Evolutionary conservation across 64 coral and sea anemone genomes (phyloP), one percentile per base, ranked within the genome.

Genomic region (Anthopleura sola): DNA sequence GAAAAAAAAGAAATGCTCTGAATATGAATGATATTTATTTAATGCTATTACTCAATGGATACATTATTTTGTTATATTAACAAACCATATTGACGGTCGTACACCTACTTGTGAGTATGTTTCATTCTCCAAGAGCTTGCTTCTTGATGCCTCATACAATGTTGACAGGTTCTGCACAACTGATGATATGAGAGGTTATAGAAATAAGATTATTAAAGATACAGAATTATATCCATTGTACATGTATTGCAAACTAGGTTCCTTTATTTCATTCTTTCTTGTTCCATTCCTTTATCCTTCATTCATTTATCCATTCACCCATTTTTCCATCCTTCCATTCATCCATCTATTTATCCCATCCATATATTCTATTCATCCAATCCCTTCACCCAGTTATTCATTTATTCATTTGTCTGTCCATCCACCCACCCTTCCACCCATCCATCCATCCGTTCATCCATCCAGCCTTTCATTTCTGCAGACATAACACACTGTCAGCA

Each of bases 71-170:
- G 40, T 44, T 3, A 6, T 44, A 44, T 44, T 6, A 44, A 44
- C 40, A 44, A 44, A 44, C 40, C 9, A 6, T 44, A 44, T 1
- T 0, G 40, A 10, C 19, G 24, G 58, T 26, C 24, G 58, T 21
- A 6, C n/a, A 62, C 49, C 74, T 90, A 98, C 95, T 85, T 98
- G 95, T 13, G 95, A 98, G 82, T 94, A 86, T 36, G 95, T 94
- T 82, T 98, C 95, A 53, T 98, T 98, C 82, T 98, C 95, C 84
- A 89, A 64, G 6, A 98, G 88, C 75, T 98, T 98, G 60, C 74
- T 98, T 28, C 87, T 94, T 81, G 89, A 76, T 62, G 95, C 89
- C 49, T 98, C 95, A 55, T 98, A 98, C 19, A 91, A 34, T 76
- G 81, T 66, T 66, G 92, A 94, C 58, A 91, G 32, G 8, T 86